Conservation (phyloP, 1,140 invertebrate genomes). For the Drosophila rufa region DNA sequence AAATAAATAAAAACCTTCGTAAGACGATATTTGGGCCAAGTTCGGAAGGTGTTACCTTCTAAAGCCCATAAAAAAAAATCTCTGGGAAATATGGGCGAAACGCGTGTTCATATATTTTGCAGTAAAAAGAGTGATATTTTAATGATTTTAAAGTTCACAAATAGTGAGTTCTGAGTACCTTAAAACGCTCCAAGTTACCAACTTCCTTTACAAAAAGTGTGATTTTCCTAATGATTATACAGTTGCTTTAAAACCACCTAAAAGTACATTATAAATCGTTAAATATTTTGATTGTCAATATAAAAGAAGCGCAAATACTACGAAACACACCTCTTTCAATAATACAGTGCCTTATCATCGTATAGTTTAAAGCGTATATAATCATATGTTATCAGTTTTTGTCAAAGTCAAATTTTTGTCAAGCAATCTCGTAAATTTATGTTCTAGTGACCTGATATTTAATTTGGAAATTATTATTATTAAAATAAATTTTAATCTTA, state of each 20-base stretch:
- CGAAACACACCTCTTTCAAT: slow-evolving; percentile 4
- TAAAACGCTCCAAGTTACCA: not conserved
- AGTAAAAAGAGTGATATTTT: not conserved
- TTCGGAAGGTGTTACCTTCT: slow-evolving; percentile 16
- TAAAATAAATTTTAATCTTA: not conserved
- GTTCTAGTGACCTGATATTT: slow-evolving; percentile 1
- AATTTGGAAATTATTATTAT: not conserved
- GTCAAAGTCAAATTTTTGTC: slow-evolving; percentile 2
- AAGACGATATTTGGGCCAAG: slow-evolving; percentile 65
- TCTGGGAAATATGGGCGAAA: not conserved
- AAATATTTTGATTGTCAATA: slow-evolving; percentile 6
- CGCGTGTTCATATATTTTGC: not conserved
- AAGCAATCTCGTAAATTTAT: not conserved
- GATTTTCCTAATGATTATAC: slow-evolving; percentile 1
- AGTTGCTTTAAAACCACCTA: slow-evolving; percentile 1
- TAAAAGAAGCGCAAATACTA: not conserved
- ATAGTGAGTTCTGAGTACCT: not conserved
- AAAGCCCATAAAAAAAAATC: not conserved
- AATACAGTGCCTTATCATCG: slow-evolving; percentile 1
- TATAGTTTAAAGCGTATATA: not conserved
- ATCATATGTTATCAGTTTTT: slow-evolving; percentile 7
- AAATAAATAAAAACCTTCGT: slow-evolving; percentile 1
- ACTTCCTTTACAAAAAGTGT: not conserved
- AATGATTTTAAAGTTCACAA: not conserved
- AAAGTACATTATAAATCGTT: slow-evolving; percentile 2